Conservation (phyloP, 1,140 invertebrate species). For the Caerostris extrusa region DNA sequence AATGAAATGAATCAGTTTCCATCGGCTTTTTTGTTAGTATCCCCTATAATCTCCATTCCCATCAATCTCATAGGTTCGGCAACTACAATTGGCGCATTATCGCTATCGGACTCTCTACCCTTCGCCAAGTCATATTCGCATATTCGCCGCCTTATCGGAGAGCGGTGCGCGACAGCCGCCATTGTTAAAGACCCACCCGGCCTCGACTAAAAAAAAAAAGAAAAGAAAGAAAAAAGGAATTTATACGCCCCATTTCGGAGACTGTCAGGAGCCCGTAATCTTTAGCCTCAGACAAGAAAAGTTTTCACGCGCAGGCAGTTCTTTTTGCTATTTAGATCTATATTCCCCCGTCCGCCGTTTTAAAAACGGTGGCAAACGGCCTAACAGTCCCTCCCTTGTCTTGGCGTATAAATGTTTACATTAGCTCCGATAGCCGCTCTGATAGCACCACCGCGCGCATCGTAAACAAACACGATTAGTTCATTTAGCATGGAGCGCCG, state of each 20-base stretch:
- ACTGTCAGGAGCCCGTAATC: conserved; percentile 64
- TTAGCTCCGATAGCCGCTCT: conserved; percentile 59
- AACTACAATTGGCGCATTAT: background rate
- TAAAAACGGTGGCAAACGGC: conserved; percentile 70
- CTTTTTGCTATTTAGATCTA: conserved; percentile 2
- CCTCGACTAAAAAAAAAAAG: background rate
- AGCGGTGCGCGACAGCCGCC: conserved; percentile 1
- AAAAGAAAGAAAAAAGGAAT: background rate
- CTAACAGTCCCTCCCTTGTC: conserved; percentile 65
- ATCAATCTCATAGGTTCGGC: too few species aligned
- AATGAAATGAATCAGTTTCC: too few species aligned
- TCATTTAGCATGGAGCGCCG: conserved; percentile 63
- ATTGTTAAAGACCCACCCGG: conserved; percentile 44
- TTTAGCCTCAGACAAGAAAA: conserved; percentile 56
- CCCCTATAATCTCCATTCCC: too few species aligned
- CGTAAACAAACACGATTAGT: conserved; percentile 74
- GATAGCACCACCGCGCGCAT: conserved; percentile 31
- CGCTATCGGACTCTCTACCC: background rate
- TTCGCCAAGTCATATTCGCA: background rate
- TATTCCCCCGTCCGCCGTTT: background rate
- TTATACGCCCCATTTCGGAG: conserved; percentile 39
- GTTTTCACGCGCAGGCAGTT: conserved; percentile 20
- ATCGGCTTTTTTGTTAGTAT: too few species aligned
- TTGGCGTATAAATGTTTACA: conserved; percentile 70
- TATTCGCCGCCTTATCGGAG: background rate